A percentile compares a stretch with the other conserved stretches of the same genome.
Evolutionary conservation across 2,113 vertebrate species (phyloP).

Genomic region (Calypte anna): DNA sequence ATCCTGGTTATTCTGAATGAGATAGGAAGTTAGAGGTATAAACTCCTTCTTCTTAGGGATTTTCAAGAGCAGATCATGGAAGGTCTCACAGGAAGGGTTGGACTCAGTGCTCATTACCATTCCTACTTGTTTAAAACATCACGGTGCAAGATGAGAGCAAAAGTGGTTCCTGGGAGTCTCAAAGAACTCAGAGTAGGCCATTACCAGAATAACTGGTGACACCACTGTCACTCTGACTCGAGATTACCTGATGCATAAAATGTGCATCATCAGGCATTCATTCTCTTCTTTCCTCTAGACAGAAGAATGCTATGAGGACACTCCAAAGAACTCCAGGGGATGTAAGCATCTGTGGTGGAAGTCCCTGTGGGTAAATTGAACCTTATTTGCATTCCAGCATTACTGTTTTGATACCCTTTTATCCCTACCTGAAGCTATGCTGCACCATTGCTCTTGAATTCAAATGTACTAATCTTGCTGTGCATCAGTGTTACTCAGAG

Average conservation of each 20-base stretch:
- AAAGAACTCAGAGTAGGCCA: background rate
- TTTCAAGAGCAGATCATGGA: background rate
- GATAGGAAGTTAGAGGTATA: background rate
- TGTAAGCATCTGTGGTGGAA: background rate
- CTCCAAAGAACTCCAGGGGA: background rate
- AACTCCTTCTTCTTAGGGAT: background rate
- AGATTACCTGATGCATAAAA: background rate
- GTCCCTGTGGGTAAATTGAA: background rate
- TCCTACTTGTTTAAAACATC: background rate
- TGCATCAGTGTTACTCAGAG: background rate
- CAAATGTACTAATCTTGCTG: background rate
- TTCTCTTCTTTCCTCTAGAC: background rate
- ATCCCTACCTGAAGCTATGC: background rate
- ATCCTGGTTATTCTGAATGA: background rate
- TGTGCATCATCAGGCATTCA: background rate
- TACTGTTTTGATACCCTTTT: background rate
- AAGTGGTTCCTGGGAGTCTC: background rate
- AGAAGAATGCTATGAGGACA: background rate
- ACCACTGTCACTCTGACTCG: background rate
- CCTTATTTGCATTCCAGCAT: accelerated
- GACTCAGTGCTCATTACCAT: background rate
- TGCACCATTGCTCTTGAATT: background rate
- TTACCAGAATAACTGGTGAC: background rate
- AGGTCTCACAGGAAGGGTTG: background rate
- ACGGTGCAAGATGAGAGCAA: background rate